Conservation (phyloP, 2,797 vertebrate species). For the Hippopotamyrus pictus region DNA sequence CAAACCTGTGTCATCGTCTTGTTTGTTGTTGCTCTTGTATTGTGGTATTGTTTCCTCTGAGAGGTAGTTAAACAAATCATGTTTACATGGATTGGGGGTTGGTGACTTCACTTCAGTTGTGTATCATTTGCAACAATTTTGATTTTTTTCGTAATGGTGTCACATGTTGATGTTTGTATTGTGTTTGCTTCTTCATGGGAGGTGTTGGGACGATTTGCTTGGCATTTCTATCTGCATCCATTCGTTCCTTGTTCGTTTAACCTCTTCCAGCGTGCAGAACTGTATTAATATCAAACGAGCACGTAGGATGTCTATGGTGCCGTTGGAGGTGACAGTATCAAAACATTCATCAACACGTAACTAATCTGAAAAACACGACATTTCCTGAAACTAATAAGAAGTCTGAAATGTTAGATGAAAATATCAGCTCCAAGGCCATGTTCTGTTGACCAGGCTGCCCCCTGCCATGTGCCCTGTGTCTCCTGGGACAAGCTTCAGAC, state of each 20-base stretch:
- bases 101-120: neutral
- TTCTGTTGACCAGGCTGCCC: neutral
- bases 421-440: too few species aligned
- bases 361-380: too few species aligned
- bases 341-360: too few species aligned
- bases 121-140: neutral
- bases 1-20: neutral
- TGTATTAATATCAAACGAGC: neutral
- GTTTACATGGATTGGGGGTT: neutral
- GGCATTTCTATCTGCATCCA: neutral
- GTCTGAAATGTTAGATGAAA: too few species aligned
- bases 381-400: too few species aligned
- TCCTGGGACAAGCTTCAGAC: neutral
- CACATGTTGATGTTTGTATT: neutral
- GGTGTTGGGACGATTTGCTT: neutral
- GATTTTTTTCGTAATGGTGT: neutral
- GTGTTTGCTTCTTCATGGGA: neutral
- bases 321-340: too few species aligned
- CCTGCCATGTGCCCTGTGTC: neutral
- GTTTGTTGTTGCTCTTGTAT: neutral
- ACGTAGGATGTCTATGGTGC: neutral
- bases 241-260: neutral
- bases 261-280: neutral
- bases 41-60: neutral
- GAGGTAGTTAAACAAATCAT: neutral